Evolutionary conservation across 1,140 invertebrate species (phyloP).

Genomic region (Eriosoma lanigerum): DNA sequence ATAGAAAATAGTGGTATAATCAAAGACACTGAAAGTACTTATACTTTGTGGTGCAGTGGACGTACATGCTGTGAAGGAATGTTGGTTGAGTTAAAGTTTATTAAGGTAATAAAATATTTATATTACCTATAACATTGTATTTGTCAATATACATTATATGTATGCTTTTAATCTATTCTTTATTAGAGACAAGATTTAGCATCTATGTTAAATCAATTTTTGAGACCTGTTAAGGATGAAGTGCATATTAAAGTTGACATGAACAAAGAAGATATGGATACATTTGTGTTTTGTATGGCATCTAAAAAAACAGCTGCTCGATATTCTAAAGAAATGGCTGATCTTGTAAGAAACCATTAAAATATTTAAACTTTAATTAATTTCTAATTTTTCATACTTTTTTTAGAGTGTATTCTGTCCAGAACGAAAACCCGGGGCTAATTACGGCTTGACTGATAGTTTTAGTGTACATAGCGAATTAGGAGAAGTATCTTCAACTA

Average conservation of each 20-base stretch:
- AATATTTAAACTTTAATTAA: constrained; percentile 8
- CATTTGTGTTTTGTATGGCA: constrained; percentile 90
- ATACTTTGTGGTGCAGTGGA: constrained; percentile 94
- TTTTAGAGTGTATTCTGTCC: constrained; percentile 84
- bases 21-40: constrained; percentile 94
- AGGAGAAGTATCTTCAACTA: constrained; percentile 77
- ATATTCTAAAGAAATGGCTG: constrained; percentile 89
- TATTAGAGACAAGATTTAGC: constrained; percentile 91
- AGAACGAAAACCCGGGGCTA: constrained; percentile 85
- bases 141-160: constrained; percentile 13
- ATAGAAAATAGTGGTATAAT: constrained; percentile 69
- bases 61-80: constrained; percentile 92
- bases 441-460: constrained; percentile 77
- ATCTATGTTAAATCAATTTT: constrained; percentile 79
- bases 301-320: constrained; percentile 83
- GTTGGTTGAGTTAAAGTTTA: constrained; percentile 91
- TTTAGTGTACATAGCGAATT: constrained; percentile 89
- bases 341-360: constrained; percentile 69
- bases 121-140: constrained; percentile 43
- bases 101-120: constrained; percentile 67
- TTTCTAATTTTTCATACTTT: constrained; percentile 53
- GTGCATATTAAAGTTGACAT: constrained; percentile 83
- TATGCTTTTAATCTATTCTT: background rate
- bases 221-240: constrained; percentile 84
- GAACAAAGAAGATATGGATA: constrained; percentile 87